Conservation (phyloP, 2,888 invertebrate species). For the Tupiocoris notatus region DNA sequence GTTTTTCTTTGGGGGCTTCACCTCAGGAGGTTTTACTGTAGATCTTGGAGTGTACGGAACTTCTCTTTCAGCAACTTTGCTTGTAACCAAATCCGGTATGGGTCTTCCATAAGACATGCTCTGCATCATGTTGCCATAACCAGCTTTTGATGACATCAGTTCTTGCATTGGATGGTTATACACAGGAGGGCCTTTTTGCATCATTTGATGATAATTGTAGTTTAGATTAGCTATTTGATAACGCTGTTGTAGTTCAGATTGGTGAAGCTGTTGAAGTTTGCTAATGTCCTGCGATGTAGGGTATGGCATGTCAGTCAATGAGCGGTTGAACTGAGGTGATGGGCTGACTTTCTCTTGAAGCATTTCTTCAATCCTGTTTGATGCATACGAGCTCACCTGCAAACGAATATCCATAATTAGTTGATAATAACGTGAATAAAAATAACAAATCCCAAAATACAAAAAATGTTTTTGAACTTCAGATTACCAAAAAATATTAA, state of each 20-base stretch:
- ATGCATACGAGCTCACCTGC: conserved; percentile 41
- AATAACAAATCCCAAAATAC: no score
- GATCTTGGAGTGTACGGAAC: conserved; percentile 44
- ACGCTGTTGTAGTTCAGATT: conserved; percentile 23
- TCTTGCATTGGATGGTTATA: conserved; percentile 47
- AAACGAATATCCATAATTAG: no score
- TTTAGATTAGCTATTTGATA: conserved; percentile 30
- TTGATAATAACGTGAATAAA: no score
- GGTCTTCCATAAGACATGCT: conserved; percentile 44
- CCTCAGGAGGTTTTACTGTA: conserved; percentile 38
- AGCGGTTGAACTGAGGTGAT: conserved; percentile 46
- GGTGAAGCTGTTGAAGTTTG: conserved; percentile 43
- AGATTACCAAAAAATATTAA: no score
- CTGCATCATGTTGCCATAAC: conserved; percentile 45
- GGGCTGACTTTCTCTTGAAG: conserved; percentile 47
- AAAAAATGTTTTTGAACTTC: no score
- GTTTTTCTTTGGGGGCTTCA: conserved; percentile 49
- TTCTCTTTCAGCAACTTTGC: conserved; percentile 45
- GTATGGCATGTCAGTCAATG: conserved; percentile 46
- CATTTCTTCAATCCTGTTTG: conserved; percentile 46
- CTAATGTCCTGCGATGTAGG: conserved; percentile 44
- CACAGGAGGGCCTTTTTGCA: conserved; percentile 30
- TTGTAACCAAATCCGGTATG: conserved; percentile 43
- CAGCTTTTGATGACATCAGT: conserved; percentile 47
- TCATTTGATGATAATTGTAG: conserved; percentile 38